Percentiles rank a stretch among this genome's conserved stretches.
Conservation (phyloP, 2,113 vertebrate genomes). For the Azemiops feae region DNA sequence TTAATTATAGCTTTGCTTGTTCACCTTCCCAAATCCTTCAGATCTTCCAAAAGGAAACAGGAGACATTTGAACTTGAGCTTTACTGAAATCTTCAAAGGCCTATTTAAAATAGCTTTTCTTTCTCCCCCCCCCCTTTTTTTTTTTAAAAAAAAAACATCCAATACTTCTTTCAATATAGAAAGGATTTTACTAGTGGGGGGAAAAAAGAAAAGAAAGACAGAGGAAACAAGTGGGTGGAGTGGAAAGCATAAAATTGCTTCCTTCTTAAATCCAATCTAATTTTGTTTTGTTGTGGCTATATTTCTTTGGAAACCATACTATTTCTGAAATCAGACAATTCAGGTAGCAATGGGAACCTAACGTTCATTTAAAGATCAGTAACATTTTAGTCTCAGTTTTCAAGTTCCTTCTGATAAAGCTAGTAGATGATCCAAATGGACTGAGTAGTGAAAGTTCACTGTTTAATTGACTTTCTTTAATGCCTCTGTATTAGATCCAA, state of each 20-base stretch:
- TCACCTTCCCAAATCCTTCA: conserved; percentile 66
- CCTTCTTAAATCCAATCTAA: conserved; percentile 20
- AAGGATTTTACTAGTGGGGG: conserved; percentile 37
- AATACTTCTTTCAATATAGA: conserved; percentile 20
- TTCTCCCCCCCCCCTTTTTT: conserved; percentile 7
- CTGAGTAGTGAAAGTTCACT: not conserved
- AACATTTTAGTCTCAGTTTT: not conserved
- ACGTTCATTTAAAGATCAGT: not conserved
- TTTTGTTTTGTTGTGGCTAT: conserved; percentile 3
- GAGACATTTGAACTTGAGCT: conserved; percentile 62
- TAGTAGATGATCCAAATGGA: not conserved
- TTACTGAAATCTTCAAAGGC: conserved; percentile 56
- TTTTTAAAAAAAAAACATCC: conserved; percentile 7
- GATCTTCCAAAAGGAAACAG: conserved; percentile 53
- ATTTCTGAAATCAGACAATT: conserved; percentile 14
- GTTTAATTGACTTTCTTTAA: not conserved
- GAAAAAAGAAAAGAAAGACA: conserved; percentile 20
- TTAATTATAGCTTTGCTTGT: conserved; percentile 70
- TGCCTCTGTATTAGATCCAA: not conserved
- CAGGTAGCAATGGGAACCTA: not conserved
- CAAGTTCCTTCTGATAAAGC: not conserved
- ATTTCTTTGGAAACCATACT: not conserved
- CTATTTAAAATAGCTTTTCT: conserved; percentile 43
- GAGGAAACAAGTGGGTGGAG: conserved; percentile 3
- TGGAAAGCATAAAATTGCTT: conserved; percentile 34